Conservation (phyloP, 2,888 invertebrate genomes). For the Dryobotodes eremita region DNA sequence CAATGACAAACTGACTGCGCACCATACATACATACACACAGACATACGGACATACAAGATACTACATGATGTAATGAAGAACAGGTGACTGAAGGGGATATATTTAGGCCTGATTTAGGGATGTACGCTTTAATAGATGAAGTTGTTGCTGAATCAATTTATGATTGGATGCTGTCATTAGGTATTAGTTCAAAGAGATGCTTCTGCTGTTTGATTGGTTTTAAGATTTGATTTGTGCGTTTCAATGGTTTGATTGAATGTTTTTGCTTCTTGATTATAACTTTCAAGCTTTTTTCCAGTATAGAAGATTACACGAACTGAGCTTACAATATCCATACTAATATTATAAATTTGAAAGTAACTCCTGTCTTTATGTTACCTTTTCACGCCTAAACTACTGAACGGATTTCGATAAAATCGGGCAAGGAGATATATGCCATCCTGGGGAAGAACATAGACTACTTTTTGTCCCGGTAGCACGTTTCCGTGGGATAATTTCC, state of each 20-base stretch:
- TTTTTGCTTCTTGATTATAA: neutral
- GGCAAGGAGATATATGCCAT: too few relatives aligned
- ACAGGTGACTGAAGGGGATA: constrained; percentile 58
- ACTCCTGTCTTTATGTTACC: too few relatives aligned
- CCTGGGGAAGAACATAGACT: too few relatives aligned
- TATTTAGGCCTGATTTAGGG: constrained; percentile 59
- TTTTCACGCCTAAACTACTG: too few relatives aligned
- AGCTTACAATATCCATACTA: neutral
- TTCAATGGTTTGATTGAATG: neutral
- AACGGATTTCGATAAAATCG: too few relatives aligned
- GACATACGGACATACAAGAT: constrained; percentile 22
- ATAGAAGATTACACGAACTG: neutral
- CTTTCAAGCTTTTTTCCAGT: neutral
- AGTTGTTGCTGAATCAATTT: constrained; percentile 37
- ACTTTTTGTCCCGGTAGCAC: too few relatives aligned
- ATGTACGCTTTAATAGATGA: constrained; percentile 34
- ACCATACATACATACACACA: constrained; percentile 31
- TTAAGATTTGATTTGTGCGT: neutral
- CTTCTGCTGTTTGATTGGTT: constrained; percentile 7
- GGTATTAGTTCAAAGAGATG: constrained; percentile 7
- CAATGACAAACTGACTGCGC: constrained; percentile 54
- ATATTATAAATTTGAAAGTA: too few relatives aligned
- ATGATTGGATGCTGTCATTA: constrained; percentile 30
- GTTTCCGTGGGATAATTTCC: too few relatives aligned
- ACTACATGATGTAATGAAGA: constrained; percentile 51